These are phyloP conservation scores for Galerucella nymphaeae DNA, from an alignment of 2,888 invertebrate genomes.

Conservation along the genomic window DNA sequence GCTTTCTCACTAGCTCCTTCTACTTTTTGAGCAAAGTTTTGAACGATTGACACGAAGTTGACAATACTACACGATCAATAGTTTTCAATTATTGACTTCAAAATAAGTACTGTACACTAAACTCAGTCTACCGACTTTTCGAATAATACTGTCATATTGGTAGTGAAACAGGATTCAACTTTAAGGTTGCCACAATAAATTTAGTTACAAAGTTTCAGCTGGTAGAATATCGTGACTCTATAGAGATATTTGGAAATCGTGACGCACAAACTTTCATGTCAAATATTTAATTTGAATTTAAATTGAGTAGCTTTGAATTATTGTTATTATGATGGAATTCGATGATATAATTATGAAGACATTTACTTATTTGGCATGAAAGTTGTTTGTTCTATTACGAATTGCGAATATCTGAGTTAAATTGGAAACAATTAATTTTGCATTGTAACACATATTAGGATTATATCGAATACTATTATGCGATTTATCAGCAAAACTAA, in stretches of 20 bases:
- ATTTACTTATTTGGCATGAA: too few relatives aligned
- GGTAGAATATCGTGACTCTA: conserved; percentile 15
- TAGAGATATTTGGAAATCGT: background rate
- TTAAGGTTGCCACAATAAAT: background rate
- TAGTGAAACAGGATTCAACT: background rate
- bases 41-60: background rate
- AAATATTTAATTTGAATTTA: background rate
- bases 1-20: too few relatives aligned
- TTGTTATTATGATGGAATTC: background rate
- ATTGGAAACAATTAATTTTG: too few relatives aligned
- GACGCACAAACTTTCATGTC: background rate
- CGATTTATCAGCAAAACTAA: too few relatives aligned
- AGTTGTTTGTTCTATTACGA: too few relatives aligned
- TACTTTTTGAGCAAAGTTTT: background rate
- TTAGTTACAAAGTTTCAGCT: conserved; percentile 16
- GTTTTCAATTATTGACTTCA: background rate
- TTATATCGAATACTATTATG: too few relatives aligned
- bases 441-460: too few relatives aligned
- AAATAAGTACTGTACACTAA: background rate
- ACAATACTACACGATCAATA: background rate
- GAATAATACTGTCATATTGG: background rate
- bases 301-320: background rate
- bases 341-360: too few relatives aligned
- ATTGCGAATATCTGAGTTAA: too few relatives aligned
- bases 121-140: background rate